Evolutionary conservation across 2,113 vertebrate species (phyloP).

Genomic region (Marmota monax): DNA sequence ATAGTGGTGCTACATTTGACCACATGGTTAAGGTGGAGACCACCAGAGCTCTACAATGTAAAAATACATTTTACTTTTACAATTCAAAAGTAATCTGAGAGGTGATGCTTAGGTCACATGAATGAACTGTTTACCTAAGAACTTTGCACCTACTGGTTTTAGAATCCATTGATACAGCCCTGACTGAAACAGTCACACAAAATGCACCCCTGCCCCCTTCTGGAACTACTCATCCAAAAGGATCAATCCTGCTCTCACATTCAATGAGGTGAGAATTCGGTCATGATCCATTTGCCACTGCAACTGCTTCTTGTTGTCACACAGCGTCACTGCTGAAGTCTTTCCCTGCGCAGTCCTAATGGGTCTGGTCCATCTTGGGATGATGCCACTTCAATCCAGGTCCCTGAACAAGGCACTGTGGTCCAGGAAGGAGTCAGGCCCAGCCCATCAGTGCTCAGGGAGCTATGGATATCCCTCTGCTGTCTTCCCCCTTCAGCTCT

Average conservation of each 20-base stretch:
- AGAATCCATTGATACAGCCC: not conserved
- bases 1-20: not conserved
- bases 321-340: not conserved
- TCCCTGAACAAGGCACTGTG: not conserved
- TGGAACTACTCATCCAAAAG: not conserved
- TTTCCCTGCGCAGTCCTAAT: not conserved
- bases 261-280: not conserved
- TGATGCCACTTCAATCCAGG: not conserved
- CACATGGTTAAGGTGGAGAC: not conserved
- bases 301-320: not conserved
- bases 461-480: not conserved
- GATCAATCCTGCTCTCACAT: not conserved
- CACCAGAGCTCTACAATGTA: not conserved
- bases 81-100: not conserved
- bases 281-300: not conserved
- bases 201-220: not conserved
- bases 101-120: not conserved
- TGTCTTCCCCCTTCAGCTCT: not conserved
- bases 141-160: not conserved
- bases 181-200: not conserved
- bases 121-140: not conserved
- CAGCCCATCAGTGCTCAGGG: not conserved
- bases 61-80: not conserved
- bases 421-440: not conserved
- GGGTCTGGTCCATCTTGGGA: not conserved